Base-by-base conservation (phyloP, 2,888 invertebrate species). In the Amiota mariae region DNA sequence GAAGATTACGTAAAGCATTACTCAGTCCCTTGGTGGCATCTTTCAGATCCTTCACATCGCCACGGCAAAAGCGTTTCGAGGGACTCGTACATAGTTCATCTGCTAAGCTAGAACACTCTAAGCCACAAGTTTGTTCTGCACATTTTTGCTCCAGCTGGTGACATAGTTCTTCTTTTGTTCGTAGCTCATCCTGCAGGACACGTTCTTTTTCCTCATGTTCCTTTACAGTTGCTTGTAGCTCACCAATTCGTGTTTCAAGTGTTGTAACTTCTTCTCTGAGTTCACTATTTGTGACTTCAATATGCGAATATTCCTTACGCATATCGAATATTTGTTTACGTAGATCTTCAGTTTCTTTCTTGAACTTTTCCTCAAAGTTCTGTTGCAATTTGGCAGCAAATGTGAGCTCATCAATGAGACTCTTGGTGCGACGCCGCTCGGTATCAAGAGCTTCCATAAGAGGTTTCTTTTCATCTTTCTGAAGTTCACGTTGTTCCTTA, bases 221-320 rank as follows among this genome's bases (percentile, higher is more conserved):
- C 79, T 91, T 90, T 80, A 91, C 90, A 83, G 91, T 92, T 77
- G 91, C 91, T n/a, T 91, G 90, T 79, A 93, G 87, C 74, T 92
- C 91, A 80, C 91, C 89, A 79, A 93, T 89, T 89, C 92, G 92
- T 82, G 91, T 90, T 87, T 92, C 93, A 82, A 93, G 89, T 80
- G 92, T 92, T 88, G 92, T 91, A 47, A 94, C 94, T 91, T 94
- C 94, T 87, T 94, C 94, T 81, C 91, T 92, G 11, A 94, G 89
- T 88, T 94, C 94, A 73, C 93, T 91, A 80, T 93, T 94, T 47
- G 93, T 93, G 63, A 93, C 93, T 84, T 94, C 94, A 72, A 92
- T 90, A 72, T 94, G 93, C 83, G 93, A 91, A 75, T 92, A 91
- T 79, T 92, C 92, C 87, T 93, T 93, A 80, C 90, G 91, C 24